Base-by-base conservation (phyloP, 2,113 vertebrate species). In the Oxyruncus cristatus region DNA sequence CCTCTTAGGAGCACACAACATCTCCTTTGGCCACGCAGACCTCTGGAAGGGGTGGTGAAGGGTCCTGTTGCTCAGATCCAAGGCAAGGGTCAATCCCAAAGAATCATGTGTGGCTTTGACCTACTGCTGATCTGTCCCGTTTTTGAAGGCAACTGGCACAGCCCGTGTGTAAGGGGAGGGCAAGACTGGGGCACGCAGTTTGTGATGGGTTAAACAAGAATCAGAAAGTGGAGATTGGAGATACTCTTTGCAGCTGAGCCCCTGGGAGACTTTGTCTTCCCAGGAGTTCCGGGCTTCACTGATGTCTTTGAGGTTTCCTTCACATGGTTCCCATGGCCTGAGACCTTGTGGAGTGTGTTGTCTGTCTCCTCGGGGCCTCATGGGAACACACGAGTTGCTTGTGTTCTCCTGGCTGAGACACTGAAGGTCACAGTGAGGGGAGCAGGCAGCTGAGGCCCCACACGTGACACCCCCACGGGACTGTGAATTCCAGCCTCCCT, bases 271-370 rank as follows among this genome's bases (percentile, higher is more conserved):
- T 73, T 35, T 65, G 59, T 86, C 75, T 97, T 92, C 90, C 67
- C 5, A 3, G 59, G 0, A 0, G n/a, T 56, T 92, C 49, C 8
- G 33, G 67, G 33, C 72, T 68, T 6, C 19, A 4, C 17, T 65
- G 35, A 16, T 86, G 59, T 75, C 50, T 77, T 58, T 85, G 75
- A 79, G 35, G 56, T 71, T 61, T 94, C 49, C 63, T 76, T 92
- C 23, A 2, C 9, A 14, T 55, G 30, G 52, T 98, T 99, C 98
- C 98, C 98, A 98, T 94, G 98, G 91, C 93, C 97, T 84, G 78
- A 79, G 89, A 14, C 56, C 88, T 76, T 87, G 87, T 58, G 70
- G 95, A 95, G 96, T 95, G 84, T 98, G 98, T 98, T 97, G 93
- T 5, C 73, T 97, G 95, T 90, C 96, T 98, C 92, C 73, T 58